Conservation (phyloP, 2,888 invertebrate species). For the Conus canariensis region DNA sequence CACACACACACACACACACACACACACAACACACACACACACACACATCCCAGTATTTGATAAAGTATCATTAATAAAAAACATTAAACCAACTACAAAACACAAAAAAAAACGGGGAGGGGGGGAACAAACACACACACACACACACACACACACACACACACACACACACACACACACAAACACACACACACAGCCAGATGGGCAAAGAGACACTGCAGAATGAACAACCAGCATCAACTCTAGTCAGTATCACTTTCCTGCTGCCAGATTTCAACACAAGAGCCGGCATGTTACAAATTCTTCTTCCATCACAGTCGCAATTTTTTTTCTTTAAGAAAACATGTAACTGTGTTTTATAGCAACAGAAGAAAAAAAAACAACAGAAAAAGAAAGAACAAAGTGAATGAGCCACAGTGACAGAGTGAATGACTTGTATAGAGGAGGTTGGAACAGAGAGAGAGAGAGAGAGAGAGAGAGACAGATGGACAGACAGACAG, state of each 20-base stretch:
- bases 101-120: neutral
- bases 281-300: too few relatives aligned
- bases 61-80: neutral
- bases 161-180: neutral
- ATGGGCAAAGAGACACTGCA: neutral
- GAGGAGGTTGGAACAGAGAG: too few relatives aligned
- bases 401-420: too few relatives aligned
- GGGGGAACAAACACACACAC: slow-evolving; percentile 1
- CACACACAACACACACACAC: neutral
- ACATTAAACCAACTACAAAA: neutral
- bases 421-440: too few relatives aligned
- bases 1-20: neutral
- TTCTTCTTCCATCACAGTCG: too few relatives aligned
- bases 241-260: too few relatives aligned
- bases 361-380: neutral
- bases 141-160: neutral
- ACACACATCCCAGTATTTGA: neutral
- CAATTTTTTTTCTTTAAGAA: too few relatives aligned
- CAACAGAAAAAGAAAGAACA: neutral
- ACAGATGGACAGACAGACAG: too few relatives aligned
- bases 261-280: too few relatives aligned
- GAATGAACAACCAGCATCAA: too few relatives aligned
- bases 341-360: too few relatives aligned
- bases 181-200: neutral
- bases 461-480: too few relatives aligned